Percentiles rank a stretch among this genome's conserved stretches.
Conservation (phyloP, 2,888 invertebrate species). For the Drosophila demipolita region DNA sequence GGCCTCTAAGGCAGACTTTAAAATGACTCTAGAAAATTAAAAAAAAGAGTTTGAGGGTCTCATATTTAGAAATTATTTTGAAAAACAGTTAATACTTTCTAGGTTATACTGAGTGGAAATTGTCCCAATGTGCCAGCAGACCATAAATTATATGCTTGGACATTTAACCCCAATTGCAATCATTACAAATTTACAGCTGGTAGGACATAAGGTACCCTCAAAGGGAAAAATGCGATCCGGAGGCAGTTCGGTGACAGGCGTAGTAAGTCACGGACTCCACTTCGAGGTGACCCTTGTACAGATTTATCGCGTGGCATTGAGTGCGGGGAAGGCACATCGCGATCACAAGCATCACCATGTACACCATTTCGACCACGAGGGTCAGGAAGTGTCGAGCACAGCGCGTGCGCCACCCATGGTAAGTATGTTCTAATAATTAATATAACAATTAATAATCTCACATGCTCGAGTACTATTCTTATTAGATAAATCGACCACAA, state of each 20-base stretch:
- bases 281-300: conserved; percentile 92
- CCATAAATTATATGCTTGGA: background rate
- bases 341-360: conserved; percentile 95
- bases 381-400: conserved; percentile 87
- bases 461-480: background rate
- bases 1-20: background rate
- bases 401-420: conserved; percentile 86
- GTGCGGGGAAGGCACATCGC: conserved; percentile 94
- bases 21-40: too few relatives aligned
- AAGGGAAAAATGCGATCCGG: conserved; percentile 91
- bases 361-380: conserved; percentile 91
- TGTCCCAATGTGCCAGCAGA: background rate
- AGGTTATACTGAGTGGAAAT: background rate
- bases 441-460: background rate
- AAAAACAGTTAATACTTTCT: background rate
- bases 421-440: conserved; percentile 31
- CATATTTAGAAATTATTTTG: background rate
- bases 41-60: background rate
- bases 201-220: conserved; percentile 91
- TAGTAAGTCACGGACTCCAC: conserved; percentile 82
- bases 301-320: conserved; percentile 91
- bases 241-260: conserved; percentile 83
- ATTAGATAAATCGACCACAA: conserved; percentile 85
- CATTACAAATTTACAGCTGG: conserved; percentile 86
- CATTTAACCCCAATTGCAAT: background rate